Percentiles rank a stretch among this genome's conserved stretches.
Conservation (phyloP, 2,797 vertebrate species). For the Alectoris magna region DNA sequence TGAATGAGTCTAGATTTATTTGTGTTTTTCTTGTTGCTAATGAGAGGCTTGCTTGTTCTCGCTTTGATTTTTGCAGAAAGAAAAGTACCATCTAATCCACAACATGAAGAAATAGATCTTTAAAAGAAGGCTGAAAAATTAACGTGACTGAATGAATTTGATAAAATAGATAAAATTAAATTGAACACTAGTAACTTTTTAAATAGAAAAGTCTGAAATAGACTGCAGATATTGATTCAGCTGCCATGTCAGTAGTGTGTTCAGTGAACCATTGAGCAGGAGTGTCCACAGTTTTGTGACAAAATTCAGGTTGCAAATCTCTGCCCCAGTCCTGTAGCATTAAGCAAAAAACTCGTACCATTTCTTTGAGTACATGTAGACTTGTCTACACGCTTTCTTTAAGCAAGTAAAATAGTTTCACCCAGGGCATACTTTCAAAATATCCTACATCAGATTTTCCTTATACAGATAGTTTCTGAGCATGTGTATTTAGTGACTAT, state of each 20-base stretch:
- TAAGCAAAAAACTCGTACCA: not conserved
- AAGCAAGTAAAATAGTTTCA: fast-evolving
- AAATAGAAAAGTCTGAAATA: not conserved
- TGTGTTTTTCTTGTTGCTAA: constrained; percentile 43
- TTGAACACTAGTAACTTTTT: not conserved
- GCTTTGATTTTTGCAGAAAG: not conserved
- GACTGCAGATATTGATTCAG: not conserved
- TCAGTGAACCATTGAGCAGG: not conserved
- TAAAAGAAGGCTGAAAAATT: not conserved
- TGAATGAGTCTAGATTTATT: constrained; percentile 60
- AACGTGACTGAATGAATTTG: not conserved
- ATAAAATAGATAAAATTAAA: not conserved
- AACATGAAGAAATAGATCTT: not conserved
- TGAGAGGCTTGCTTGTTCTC: constrained; percentile 48
- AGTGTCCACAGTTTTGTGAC: not conserved
- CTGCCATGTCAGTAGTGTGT: not conserved
- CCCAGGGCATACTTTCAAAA: not conserved
- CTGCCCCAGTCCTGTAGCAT: not conserved
- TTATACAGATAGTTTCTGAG: not conserved
- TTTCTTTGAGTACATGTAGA: not conserved
- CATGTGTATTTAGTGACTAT: not conserved
- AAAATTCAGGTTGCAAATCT: not conserved
- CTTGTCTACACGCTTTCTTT: not conserved
- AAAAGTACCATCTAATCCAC: not conserved
- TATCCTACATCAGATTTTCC: not conserved